Evolutionary conservation across 1,140 invertebrate genomes (phyloP), one percentile per base, ranked within the genome.

Genomic region (Pogonomyrmex barbatus): DNA sequence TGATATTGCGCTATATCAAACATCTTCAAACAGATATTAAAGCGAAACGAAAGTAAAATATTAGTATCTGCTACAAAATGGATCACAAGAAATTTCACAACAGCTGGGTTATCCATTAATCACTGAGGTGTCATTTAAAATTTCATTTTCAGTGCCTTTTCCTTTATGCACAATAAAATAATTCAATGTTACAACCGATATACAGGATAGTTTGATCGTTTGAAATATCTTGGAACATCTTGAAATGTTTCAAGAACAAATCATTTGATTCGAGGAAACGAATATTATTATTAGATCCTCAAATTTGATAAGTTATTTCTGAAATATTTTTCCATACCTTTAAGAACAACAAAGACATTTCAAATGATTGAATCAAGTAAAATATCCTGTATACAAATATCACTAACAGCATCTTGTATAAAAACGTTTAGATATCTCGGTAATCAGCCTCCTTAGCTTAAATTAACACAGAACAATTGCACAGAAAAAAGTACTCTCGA

Each of bases 401-500:
- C 87, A 81, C 67, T 81, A 88, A 88, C 78, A 90, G 84, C 63
- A 58, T 36, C 63, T 73, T 42, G 10, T 87, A 90, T 36, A 56
- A 86, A 81, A 75, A 73, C 45, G 36, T 77, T 84, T 78, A 71
- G 82, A 88, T 39, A 42, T 65, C 68, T 85, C 60, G 47, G 36
- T 56, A 54, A 56, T 82, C 86, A 90, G 89, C 89, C 89, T 90
- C 88, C 89, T 73, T 85, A 70, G 54, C 82, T 90, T 90, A 89
- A 90, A 87, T 89, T 91, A 89, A 89, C 47, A 78, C 62, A 86
- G 63, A 88, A 91, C 87, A 79, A 91, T 89, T 91, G 88, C 90
- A 91, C 90, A 86, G 87, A 87, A 71, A 68, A 81, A 63, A 68
- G n/a, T 85, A 84, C 52, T 71, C 68, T 84, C 63, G 6, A 81